phyloP scores from a whole-genome alignment of 1,140 invertebrate genomes.

The Eupristina koningsbergeri region DNA sequence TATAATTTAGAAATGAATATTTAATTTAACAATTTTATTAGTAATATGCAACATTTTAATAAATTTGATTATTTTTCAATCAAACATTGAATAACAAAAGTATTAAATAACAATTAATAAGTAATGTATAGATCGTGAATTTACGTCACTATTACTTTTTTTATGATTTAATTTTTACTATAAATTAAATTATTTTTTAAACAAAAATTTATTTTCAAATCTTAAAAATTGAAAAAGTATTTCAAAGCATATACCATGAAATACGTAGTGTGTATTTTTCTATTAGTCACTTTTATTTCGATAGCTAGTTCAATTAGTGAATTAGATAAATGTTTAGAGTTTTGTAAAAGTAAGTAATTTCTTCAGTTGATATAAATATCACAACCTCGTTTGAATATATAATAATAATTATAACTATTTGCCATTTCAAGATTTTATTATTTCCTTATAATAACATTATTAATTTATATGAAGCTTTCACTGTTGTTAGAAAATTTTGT shows the following conservation, averaged over 20 bases:
- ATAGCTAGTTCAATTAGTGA: background rate
- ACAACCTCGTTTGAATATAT: too few relatives aligned
- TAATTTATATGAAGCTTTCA: too few relatives aligned
- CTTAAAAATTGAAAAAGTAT: background rate
- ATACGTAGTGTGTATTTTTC: background rate
- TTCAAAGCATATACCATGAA: background rate
- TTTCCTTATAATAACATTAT: too few relatives aligned
- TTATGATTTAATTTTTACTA: conserved; percentile 1
- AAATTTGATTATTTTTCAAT: background rate
- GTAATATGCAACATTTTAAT: background rate
- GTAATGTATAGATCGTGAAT: conserved; percentile 12
- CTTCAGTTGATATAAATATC: background rate
- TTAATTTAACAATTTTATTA: background rate
- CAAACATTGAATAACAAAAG: background rate
- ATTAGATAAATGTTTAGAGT: background rate
- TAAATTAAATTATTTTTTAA: background rate
- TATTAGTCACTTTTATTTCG: background rate
- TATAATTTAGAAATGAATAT: background rate
- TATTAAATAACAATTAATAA: conserved; percentile 8
- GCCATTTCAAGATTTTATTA: too few relatives aligned
- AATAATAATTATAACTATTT: background rate
- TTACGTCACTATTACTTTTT: background rate
- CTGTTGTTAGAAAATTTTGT: too few relatives aligned
- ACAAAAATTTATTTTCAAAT: background rate
- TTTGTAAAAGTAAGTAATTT: background rate